Base-by-base conservation (phyloP, 2,888 invertebrate genomes). In the Petrolisthes manimaculis region DNA sequence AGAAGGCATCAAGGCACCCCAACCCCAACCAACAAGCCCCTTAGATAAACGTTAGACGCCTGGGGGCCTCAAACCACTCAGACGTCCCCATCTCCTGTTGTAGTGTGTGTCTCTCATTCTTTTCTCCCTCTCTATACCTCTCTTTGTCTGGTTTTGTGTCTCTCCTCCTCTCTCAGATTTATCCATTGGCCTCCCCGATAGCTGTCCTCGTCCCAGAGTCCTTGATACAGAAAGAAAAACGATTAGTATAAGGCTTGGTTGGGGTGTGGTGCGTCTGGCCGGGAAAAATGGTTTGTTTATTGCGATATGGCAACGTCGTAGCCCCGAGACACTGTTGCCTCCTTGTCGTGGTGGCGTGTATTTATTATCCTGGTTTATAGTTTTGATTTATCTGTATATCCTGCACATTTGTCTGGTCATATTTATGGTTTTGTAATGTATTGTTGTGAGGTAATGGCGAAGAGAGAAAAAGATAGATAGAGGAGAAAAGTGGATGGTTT, bases 21-120 rank as follows among this genome's bases (percentile, higher is more conserved):
- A 37, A 37, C 37, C 37, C 37, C 37, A 37, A 14, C 6, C 71
- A 71, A 71, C 71, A 71, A 71, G 71, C 71, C n/a, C 71, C 71
- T 71, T 71, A 71, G 71, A 71, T 71, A 71, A 71, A 71, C 71
- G 71, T 71, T 71, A 71, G 71, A 6, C n/a, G 71, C 71, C 71
- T n/a, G 18, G 21, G 71, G 71, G n/a, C 71, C 6, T n/a, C 6
- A 12, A 6, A 71, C 18, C 6, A 6, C 71, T 71, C 51, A 14
- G 5, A 14, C 77, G 24, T 9, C 18, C 51, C 37, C 51, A 9
- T 12, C 37, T 12, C 18, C 51, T 77, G 67, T 67, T 12, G 12
- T 12, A 14, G 67, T 67, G 67, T 67, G 67, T 67, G 67, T 67
- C 14, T 67, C 14, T 67, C 14, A 18, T 67, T n/a, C 21, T 24